A percentile compares a stretch with the other conserved stretches of the same genome.
Evolutionary conservation across 2,888 invertebrate genomes (phyloP).

Genomic region (Agrilus biguttatus): DNA sequence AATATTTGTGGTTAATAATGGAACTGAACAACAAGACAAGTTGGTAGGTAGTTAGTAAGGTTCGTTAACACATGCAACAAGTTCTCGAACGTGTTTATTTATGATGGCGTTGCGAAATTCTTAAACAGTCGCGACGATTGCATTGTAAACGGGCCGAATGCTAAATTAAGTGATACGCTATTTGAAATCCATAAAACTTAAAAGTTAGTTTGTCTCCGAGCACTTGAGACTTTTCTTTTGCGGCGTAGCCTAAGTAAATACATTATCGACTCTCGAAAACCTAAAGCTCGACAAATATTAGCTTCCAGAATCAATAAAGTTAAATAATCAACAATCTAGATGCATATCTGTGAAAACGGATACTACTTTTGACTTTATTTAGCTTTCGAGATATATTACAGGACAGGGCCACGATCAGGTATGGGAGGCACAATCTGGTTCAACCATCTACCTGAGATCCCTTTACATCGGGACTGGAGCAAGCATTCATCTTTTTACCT

Average conservation of each 20-base stretch:
- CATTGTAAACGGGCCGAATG: too few relatives aligned
- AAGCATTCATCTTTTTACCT: slow-evolving; percentile 9
- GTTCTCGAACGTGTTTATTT: too few relatives aligned
- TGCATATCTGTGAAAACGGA: slow-evolving; percentile 20
- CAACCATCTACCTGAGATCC: slow-evolving; percentile 7
- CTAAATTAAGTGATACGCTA: too few relatives aligned
- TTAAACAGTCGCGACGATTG: too few relatives aligned
- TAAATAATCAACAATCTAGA: slow-evolving; percentile 18
- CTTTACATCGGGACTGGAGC: not conserved
- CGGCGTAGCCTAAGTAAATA: slow-evolving; percentile 17
- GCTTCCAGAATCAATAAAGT: slow-evolving; percentile 24
- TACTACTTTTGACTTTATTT: slow-evolving; percentile 18
- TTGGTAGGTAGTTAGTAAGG: too few relatives aligned
- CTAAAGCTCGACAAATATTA: slow-evolving; percentile 21
- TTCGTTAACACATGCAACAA: too few relatives aligned
- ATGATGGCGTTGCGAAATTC: too few relatives aligned
- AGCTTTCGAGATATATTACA: slow-evolving; percentile 18
- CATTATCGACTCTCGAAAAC: slow-evolving; percentile 23
- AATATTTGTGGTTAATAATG: too few relatives aligned
- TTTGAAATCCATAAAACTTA: too few relatives aligned
- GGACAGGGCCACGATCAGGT: slow-evolving; percentile 8
- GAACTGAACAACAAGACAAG: too few relatives aligned
- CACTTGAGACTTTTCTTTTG: slow-evolving; percentile 5
- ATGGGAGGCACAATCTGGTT: slow-evolving; percentile 3
- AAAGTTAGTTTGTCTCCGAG: too few relatives aligned